Conservation (phyloP, 2,113 vertebrate genomes). For the Chionodraco myersi region DNA sequence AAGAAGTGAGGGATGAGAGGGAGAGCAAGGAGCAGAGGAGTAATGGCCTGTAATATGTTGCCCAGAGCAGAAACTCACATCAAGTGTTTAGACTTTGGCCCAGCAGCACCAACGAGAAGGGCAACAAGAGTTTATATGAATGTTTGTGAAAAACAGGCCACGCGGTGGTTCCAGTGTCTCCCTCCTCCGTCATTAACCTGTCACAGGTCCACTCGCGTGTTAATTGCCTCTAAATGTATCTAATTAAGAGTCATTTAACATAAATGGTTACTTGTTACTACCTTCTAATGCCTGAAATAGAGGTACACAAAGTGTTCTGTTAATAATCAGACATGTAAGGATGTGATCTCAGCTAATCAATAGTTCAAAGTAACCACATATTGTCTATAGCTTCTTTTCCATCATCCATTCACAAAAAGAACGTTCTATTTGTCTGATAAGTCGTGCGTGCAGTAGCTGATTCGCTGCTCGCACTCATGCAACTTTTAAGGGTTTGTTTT, state of each 20-base stretch:
- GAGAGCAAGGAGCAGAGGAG: conserved; percentile 35
- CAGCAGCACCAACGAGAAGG: background rate
- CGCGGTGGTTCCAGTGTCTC: background rate
- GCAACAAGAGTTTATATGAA: conserved; percentile 12
- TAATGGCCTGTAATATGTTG: conserved; percentile 56
- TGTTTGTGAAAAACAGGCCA: background rate
- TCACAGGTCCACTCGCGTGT: conserved; percentile 6
- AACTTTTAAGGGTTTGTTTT: background rate
- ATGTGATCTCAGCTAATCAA: background rate
- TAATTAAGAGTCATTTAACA: conserved; percentile 26
- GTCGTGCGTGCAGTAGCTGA: too few relatives aligned
- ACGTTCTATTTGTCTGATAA: too few relatives aligned
- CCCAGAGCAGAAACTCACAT: conserved; percentile 36
- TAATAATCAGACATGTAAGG: background rate
- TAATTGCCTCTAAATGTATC: conserved; percentile 27
- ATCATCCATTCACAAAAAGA: background rate
- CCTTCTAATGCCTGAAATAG: background rate
- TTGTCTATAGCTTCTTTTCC: background rate
- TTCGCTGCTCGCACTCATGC: background rate
- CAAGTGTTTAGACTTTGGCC: conserved; percentile 36
- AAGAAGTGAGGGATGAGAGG: conserved; percentile 61
- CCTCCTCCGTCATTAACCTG: conserved; percentile 28
- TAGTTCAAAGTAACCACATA: background rate
- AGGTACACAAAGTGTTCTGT: background rate
- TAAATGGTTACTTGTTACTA: background rate